Conservation (phyloP, 2,113 vertebrate species). For the Hystrix cristata region DNA sequence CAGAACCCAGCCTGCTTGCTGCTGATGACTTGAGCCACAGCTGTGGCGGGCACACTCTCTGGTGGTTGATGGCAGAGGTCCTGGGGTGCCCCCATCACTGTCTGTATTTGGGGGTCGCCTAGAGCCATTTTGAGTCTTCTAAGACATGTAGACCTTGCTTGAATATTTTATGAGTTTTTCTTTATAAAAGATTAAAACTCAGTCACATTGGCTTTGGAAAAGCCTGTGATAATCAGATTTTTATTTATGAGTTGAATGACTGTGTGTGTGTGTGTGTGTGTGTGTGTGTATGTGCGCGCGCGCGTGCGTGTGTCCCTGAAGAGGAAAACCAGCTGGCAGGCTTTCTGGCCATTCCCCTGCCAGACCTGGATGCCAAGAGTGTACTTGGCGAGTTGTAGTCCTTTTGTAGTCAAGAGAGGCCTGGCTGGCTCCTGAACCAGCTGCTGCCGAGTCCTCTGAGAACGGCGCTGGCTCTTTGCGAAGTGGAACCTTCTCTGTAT, state of each 20-base stretch:
- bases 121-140: constrained; percentile 38
- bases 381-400: constrained; percentile 32
- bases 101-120: background rate
- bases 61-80: background rate
- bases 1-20: rapidly evolving
- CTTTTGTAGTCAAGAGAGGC: background rate
- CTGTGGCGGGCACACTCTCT: rapidly evolving
- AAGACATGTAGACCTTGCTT: background rate
- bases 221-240: constrained; percentile 71
- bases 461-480: rapidly evolving
- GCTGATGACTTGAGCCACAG: background rate
- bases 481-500: background rate
- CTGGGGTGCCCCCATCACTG: background rate
- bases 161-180: constrained; percentile 62
- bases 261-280: background rate
- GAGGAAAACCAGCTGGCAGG: constrained; percentile 18
- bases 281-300: background rate
- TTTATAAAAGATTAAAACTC: constrained; percentile 68
- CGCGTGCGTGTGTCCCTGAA: background rate
- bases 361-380: constrained; percentile 2
- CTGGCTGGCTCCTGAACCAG: background rate
- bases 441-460: background rate
- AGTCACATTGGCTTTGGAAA: constrained; percentile 64
- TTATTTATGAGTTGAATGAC: constrained; percentile 75
- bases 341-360: constrained; percentile 2